phyloP scores from a whole-genome alignment of 2,113 vertebrate species.

The Caranx ignobilis region DNA sequence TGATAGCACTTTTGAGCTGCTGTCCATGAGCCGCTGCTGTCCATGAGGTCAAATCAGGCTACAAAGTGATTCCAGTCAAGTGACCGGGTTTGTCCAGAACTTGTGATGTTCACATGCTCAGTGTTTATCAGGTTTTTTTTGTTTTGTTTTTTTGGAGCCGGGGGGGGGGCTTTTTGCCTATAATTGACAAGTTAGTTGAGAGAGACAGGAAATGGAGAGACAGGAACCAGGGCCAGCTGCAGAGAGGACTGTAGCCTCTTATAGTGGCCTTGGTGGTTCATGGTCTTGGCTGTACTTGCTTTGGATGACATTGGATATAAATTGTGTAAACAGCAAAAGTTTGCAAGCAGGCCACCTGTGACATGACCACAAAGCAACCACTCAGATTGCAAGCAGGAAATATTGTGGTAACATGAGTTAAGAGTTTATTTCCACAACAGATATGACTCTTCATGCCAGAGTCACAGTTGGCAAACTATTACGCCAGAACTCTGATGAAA shows the following conservation, averaged over 20 bases:
- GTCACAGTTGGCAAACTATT: too few relatives aligned
- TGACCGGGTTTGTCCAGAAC: background rate
- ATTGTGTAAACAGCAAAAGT: background rate
- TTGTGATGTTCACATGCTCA: constrained; percentile 4
- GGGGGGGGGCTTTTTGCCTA: too few relatives aligned
- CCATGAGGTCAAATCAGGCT: background rate
- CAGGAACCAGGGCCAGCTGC: too few relatives aligned
- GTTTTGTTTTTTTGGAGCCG: background rate
- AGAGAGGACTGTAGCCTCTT: too few relatives aligned
- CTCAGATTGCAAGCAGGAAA: background rate
- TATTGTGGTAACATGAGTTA: background rate
- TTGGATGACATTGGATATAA: background rate
- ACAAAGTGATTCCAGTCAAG: background rate
- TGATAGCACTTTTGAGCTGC: too few relatives aligned
- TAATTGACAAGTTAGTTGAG: too few relatives aligned
- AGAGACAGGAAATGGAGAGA: too few relatives aligned
- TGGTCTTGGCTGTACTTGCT: background rate
- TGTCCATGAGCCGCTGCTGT: too few relatives aligned
- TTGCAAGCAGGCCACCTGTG: background rate
- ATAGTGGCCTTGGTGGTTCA: too few relatives aligned
- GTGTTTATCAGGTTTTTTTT: background rate
- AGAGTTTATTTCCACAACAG: background rate
- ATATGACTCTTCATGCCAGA: too few relatives aligned
- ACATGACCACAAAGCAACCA: too few relatives aligned
- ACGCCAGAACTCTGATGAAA: background rate